Conservation (phyloP, 1,140 invertebrate species). For the Drosophila ercepeae region DNA sequence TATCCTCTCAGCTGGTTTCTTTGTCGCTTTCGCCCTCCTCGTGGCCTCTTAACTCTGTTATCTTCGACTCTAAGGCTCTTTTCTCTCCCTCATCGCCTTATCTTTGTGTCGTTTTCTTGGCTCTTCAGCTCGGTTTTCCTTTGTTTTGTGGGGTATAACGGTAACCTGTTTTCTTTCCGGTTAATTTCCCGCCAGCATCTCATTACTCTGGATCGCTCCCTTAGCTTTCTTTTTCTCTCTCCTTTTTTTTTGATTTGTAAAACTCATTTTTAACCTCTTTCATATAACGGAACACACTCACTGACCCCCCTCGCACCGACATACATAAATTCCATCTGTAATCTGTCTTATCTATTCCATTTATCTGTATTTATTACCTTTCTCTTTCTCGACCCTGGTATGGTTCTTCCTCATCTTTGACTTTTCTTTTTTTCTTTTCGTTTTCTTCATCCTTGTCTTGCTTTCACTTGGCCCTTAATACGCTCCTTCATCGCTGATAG, state of each 20-base stretch:
- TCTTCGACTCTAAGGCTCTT: background rate
- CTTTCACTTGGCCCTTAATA: constrained; percentile 15
- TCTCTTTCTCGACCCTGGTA: constrained; percentile 3
- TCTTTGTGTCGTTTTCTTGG: constrained; percentile 15
- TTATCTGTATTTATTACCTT: constrained; percentile 45
- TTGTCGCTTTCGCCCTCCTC: constrained; percentile 1
- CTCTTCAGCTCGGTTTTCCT: constrained; percentile 7
- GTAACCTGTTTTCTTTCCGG: constrained; percentile 9
- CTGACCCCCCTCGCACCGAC: background rate
- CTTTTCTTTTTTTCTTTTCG: background rate
- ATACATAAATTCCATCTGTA: constrained; percentile 42
- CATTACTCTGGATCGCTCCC: background rate
- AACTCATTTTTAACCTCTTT: too few species aligned
- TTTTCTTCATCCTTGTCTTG: background rate
- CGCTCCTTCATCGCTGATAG: constrained; percentile 36
- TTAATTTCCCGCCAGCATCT: constrained; percentile 21
- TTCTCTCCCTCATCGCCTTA: background rate
- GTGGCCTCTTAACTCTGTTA: constrained; percentile 6
- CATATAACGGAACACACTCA: too few species aligned
- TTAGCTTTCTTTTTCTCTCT: background rate
- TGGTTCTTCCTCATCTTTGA: constrained; percentile 8
- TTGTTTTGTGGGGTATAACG: constrained; percentile 4
- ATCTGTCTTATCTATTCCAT: constrained; percentile 50
- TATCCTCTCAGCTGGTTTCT: constrained; percentile 5
- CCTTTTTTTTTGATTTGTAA: background rate